Percentiles rank a stretch among this genome's conserved stretches.
Evolutionary conservation across 2,888 invertebrate genomes (phyloP).

Genomic region (Zaprionus lineosus): DNA sequence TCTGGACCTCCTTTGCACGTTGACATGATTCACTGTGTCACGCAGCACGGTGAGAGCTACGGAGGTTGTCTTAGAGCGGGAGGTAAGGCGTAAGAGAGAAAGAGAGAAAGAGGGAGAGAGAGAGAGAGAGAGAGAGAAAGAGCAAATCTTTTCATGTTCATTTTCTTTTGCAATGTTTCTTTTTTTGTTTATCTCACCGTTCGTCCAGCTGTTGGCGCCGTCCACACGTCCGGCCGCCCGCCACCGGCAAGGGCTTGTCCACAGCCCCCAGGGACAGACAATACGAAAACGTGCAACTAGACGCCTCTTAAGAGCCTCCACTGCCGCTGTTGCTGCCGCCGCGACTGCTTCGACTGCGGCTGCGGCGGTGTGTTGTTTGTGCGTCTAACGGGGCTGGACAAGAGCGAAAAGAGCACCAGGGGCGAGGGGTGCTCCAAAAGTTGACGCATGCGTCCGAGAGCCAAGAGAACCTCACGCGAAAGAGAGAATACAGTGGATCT

Average conservation of each 20-base stretch:
- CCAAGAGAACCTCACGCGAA: neutral
- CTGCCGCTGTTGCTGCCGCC: too few relatives aligned
- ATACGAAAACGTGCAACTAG: constrained; percentile 50
- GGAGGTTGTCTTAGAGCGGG: too few relatives aligned
- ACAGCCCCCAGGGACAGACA: constrained; percentile 45
- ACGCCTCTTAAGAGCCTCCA: constrained; percentile 19
- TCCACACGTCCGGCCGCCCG: constrained; percentile 32
- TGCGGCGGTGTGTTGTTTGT: constrained; percentile 44
- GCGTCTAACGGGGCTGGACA: constrained; percentile 13
- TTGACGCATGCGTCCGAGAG: too few relatives aligned
- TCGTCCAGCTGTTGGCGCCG: constrained; percentile 54
- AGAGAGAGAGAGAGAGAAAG: neutral
- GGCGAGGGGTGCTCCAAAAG: neutral
- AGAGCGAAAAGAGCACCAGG: neutral
- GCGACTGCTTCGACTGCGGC: too few relatives aligned
- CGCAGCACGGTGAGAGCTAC: too few relatives aligned
- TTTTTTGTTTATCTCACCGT: constrained; percentile 37
- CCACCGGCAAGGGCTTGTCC: constrained; percentile 67
- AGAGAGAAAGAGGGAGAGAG: neutral
- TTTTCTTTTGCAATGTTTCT: too few relatives aligned
- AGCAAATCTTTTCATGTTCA: too few relatives aligned
- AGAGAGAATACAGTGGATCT: too few relatives aligned
- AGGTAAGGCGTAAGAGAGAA: neutral
- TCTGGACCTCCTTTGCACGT: constrained; percentile 38
- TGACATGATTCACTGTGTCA: constrained; percentile 57